Evolutionary conservation across 1,140 invertebrate species (phyloP).

Genomic region (Euwallacea similis): DNA sequence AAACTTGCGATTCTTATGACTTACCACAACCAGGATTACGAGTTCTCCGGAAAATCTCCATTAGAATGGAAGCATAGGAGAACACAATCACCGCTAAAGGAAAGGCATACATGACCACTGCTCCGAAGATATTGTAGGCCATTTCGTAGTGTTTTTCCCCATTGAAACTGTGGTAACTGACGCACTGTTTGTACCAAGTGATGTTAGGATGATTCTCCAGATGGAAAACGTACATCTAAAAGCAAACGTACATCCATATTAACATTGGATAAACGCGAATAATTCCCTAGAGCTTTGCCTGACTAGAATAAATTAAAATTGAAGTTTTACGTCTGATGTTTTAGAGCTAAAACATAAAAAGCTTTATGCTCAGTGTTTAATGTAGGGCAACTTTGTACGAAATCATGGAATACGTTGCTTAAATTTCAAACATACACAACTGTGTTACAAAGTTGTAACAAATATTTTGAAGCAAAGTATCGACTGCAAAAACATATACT

Average conservation of each 20-base stretch:
- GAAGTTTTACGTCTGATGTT: no score
- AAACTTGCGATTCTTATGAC: not conserved
- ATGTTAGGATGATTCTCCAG: constrained; percentile 74
- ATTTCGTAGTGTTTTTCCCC: constrained; percentile 66
- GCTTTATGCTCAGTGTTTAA: no score
- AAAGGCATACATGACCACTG: constrained; percentile 82
- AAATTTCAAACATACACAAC: no score
- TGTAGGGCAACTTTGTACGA: no score
- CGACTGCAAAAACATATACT: no score
- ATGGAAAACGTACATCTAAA: constrained; percentile 77
- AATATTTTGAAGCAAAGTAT: no score
- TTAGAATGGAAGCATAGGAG: constrained; percentile 81
- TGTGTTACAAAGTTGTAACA: no score
- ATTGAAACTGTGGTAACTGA: constrained; percentile 73
- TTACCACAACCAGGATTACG: constrained; percentile 59
- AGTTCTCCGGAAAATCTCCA: constrained; percentile 72
- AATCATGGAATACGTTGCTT: no score
- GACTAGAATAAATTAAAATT: no score
- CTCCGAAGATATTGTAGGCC: constrained; percentile 74
- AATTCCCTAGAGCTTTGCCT: no score
- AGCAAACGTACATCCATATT: constrained; percentile 16
- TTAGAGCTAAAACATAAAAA: no score
- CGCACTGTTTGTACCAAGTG: constrained; percentile 79
- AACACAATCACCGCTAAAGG: constrained; percentile 83
- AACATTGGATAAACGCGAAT: no score